Conservation (phyloP, 2,797 vertebrate genomes). For the Sus cebifrons region DNA sequence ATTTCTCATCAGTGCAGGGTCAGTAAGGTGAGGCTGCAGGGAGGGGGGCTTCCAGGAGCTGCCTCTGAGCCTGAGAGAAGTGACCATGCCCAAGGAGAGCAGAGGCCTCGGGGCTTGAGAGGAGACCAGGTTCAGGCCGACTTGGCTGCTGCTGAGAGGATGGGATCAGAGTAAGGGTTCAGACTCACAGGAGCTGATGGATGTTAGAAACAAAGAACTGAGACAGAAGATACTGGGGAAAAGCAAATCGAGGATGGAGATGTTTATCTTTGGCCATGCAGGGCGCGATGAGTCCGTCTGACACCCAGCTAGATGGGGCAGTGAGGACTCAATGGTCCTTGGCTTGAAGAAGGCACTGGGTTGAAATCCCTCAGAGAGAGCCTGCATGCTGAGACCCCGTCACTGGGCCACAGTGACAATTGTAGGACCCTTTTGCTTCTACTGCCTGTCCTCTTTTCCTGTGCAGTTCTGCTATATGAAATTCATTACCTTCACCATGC, state of each 20-base stretch:
- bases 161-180: not conserved
- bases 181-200: not conserved
- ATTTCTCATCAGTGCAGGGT: not conserved
- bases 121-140: not conserved
- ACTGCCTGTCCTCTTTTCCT: not conserved
- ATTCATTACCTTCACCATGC: not conserved
- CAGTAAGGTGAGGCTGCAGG: not conserved
- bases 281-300: not conserved
- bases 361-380: not conserved
- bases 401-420: not conserved
- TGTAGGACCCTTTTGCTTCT: not conserved
- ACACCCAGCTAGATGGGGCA: not conserved
- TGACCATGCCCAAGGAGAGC: not conserved
- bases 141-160: not conserved
- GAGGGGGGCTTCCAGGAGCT: not conserved
- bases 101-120: not conserved
- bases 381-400: rapidly evolving
- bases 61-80: not conserved
- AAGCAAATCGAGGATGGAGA: not conserved
- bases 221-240: not conserved
- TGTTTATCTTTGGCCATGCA: not conserved
- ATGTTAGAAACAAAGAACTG: not conserved
- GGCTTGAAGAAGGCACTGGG: not conserved
- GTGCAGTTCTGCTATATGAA: not conserved
- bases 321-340: not conserved